phyloP scores from a whole-genome alignment of 1,140 invertebrate species.

The Periplaneta americana region DNA sequence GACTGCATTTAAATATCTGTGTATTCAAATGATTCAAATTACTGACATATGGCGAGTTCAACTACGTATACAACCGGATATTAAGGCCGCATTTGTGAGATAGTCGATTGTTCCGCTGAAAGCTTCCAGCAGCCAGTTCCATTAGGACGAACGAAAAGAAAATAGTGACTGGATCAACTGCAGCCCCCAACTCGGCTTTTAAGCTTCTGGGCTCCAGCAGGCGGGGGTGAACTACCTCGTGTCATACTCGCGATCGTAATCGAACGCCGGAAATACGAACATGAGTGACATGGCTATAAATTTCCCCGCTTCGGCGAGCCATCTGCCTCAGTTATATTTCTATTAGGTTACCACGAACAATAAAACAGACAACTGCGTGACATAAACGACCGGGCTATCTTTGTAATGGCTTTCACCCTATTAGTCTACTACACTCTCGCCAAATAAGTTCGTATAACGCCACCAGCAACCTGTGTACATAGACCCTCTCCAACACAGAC shows the following conservation, averaged over 20 bases:
- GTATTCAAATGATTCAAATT: too few species aligned
- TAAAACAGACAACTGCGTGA: background rate
- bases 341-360: too few species aligned
- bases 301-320: too few species aligned
- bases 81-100: too few species aligned
- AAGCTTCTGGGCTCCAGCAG: background rate
- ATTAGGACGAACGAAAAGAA: background rate
- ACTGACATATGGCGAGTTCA: too few species aligned
- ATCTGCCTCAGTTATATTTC: background rate
- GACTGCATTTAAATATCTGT: too few species aligned
- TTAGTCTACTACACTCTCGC: background rate
- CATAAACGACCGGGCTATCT: background rate
- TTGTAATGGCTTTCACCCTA: background rate
- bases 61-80: too few species aligned
- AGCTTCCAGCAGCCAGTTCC: background rate
- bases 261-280: background rate
- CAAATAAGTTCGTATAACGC: background rate
- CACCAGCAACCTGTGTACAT: background rate
- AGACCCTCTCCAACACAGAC: too few species aligned
- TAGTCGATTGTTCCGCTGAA: background rate
- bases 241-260: background rate
- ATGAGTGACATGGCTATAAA: background rate
- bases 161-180: too few species aligned
- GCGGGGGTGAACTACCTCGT: background rate
- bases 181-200: background rate